Percentiles rank a stretch among this genome's conserved stretches.
Conservation (phyloP, 2,888 invertebrate species). For the Steromphala cineraria region DNA sequence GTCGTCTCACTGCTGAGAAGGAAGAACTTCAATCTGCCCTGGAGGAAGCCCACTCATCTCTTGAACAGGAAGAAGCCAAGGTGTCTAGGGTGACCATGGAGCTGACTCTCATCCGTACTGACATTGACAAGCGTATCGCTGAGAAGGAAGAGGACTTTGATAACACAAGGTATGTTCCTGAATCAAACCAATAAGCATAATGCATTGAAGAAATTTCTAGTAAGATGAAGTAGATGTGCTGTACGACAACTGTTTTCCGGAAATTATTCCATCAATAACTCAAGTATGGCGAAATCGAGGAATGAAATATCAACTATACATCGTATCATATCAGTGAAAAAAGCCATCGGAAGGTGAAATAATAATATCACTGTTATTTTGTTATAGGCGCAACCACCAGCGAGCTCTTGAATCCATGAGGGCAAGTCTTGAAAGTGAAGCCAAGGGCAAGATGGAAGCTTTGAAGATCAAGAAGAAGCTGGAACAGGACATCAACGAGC, state of each 20-base stretch:
- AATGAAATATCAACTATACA: too few species aligned
- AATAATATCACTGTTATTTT: not conserved
- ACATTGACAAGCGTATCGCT: constrained; percentile 99
- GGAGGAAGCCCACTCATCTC: constrained; percentile 98
- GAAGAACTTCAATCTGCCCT: constrained; percentile 99
- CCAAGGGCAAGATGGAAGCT: constrained; percentile 99
- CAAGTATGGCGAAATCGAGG: too few species aligned
- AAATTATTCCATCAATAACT: too few species aligned
- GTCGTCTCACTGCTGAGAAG: constrained; percentile 98
- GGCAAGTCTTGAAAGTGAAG: constrained; percentile 98
- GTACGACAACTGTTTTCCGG: too few species aligned
- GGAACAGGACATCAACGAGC: constrained; percentile 98
- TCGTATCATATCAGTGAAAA: too few species aligned
- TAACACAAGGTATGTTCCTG: constrained; percentile 83
- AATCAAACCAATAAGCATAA: not conserved
- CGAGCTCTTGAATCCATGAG: constrained; percentile 99
- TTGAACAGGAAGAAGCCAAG: constrained; percentile 99
- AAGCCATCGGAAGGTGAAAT: too few species aligned
- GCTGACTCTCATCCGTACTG: constrained; percentile 97
- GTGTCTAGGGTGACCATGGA: constrained; percentile 92
- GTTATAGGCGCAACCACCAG: constrained; percentile 95
- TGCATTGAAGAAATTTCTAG: too few species aligned
- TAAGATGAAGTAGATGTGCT: too few species aligned
- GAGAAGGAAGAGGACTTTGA: constrained; percentile 99
- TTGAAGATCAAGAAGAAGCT: constrained; percentile 99